Evolutionary conservation across 2,888 invertebrate species (phyloP), one percentile per base, ranked within the genome.

Genomic region (Heteromurus nitidus): DNA sequence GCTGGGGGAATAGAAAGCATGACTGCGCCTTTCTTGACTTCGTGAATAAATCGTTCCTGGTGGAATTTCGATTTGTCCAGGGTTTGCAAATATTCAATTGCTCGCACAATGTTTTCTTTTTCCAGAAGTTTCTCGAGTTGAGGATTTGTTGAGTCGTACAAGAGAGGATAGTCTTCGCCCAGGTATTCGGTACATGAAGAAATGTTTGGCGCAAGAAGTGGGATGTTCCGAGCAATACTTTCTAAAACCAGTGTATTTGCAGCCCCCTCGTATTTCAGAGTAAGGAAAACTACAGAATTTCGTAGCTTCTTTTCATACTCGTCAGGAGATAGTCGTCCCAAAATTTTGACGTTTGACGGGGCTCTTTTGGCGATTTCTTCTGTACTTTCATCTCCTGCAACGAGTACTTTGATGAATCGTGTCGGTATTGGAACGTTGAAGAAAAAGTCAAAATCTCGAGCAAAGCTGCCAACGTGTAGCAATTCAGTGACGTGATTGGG

Each of bases 201-300:
- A 18, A 82, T 50, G 18, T 44, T 26, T 30, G 84, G 82, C 0
- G 67, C n/a, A 2, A 82, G 62, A 18, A 84, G 76, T 3, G 84
- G 84, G 0, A 80, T 30, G 28, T 84, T 84, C 24, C 84, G 28
- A 7, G 79, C 65, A 13, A 84, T 82, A 42, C 84, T 82, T 42
- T 84, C 82, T 3, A 84, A 42, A 13, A 82, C 22, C 1, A 84
- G 31, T 1, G 84, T 84, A 58, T 84, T 84, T 22, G 82, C 82
- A 11, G 82, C 84, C 13, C 84, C 84, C 9, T 82, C 82, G 36
- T 82, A 82, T 50, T 80, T 82, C 47, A 84, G 31, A 16, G 84
- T 50, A 1, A 84, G 68, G 42, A 84, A 82, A 16, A 84, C 65
- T 16, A 84, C 30, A 0, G 72, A 80, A 7, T 36, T 64, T 18